Conservation (phyloP, 2,888 invertebrate species). For the Cheilosia vernalis region DNA sequence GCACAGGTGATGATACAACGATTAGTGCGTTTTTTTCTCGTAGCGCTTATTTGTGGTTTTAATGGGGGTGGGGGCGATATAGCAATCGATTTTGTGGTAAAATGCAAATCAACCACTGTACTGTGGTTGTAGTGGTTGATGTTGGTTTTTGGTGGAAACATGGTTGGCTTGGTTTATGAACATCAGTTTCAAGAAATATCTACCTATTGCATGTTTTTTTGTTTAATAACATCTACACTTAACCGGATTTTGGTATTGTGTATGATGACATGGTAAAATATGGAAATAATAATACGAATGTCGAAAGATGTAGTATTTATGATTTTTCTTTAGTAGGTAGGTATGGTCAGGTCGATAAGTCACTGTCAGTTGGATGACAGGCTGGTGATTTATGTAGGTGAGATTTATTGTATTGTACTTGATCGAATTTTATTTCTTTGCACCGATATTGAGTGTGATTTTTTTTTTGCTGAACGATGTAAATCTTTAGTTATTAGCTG, state of each 20-base stretch:
- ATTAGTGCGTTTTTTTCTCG: conserved; percentile 62
- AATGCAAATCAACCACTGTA: conserved; percentile 68
- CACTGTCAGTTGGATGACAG: conserved; percentile 24
- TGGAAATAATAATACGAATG: conserved; percentile 43
- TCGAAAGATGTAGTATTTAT: conserved; percentile 27
- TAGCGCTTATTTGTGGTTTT: conserved; percentile 18
- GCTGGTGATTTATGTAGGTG: conserved; percentile 25
- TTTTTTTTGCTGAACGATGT: not conserved
- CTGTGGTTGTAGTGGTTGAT: conserved; percentile 59
- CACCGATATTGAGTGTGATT: not conserved
- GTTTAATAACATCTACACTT: conserved; percentile 16
- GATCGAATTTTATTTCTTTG: not conserved
- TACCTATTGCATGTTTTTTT: conserved; percentile 10
- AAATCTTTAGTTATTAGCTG: conserved; percentile 1
- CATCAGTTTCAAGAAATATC: conserved; percentile 21
- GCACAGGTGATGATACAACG: conserved; percentile 74
- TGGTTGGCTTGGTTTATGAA: conserved; percentile 40
- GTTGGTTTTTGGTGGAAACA: conserved; percentile 50
- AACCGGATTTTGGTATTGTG: conserved; percentile 47
- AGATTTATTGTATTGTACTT: not conserved
- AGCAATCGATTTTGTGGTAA: conserved; percentile 66
- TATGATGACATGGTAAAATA: conserved; percentile 30
- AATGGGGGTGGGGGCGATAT: conserved; percentile 3
- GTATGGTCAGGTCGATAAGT: conserved; percentile 22
- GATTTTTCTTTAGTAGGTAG: conserved; percentile 12